Percentiles rank a stretch among this genome's conserved stretches.
Conservation (phyloP, 2,888 invertebrate species). For the Drosophila cognata region DNA sequence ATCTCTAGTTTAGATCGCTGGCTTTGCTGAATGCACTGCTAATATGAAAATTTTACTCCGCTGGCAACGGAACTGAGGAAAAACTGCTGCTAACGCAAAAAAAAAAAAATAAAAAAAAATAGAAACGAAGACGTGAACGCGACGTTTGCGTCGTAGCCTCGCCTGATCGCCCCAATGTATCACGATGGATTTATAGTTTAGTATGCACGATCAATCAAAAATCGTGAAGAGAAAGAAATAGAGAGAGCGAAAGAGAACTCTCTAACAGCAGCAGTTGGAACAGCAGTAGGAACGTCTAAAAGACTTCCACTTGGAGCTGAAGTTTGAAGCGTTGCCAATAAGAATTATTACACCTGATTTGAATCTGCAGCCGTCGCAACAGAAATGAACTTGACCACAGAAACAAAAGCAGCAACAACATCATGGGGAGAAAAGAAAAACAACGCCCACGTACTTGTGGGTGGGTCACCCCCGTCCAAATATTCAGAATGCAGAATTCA, state of each 20-base stretch:
- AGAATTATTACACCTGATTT: constrained; percentile 86
- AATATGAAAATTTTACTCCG: constrained; percentile 71
- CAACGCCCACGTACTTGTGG: constrained; percentile 74
- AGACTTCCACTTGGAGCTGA: constrained; percentile 50
- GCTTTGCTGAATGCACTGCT: constrained; percentile 65
- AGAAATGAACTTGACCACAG: constrained; percentile 83
- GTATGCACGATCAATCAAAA: constrained; percentile 86
- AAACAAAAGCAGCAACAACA: constrained; percentile 7
- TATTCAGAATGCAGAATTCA: constrained; percentile 8
- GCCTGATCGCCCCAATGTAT: constrained; percentile 86
- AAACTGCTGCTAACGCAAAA: constrained; percentile 38
- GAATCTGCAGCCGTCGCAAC: constrained; percentile 80
- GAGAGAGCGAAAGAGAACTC: constrained; percentile 32
- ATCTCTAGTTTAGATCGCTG: constrained; percentile 25
- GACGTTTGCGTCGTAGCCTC: constrained; percentile 57
- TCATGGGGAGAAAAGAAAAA: constrained; percentile 10
- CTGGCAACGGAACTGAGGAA: constrained; percentile 47
- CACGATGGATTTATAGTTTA: constrained; percentile 86
- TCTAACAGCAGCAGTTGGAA: constrained; percentile 19
- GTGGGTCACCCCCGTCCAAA: constrained; percentile 58
- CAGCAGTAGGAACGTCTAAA: constrained; percentile 53
- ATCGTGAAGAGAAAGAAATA: constrained; percentile 77
- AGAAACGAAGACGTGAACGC: constrained; percentile 56
- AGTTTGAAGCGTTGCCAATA: constrained; percentile 82
- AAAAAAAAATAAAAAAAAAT: constrained; percentile 9